Base-by-base conservation (phyloP, 2,113 vertebrate species). In the Narcine bancroftii region DNA sequence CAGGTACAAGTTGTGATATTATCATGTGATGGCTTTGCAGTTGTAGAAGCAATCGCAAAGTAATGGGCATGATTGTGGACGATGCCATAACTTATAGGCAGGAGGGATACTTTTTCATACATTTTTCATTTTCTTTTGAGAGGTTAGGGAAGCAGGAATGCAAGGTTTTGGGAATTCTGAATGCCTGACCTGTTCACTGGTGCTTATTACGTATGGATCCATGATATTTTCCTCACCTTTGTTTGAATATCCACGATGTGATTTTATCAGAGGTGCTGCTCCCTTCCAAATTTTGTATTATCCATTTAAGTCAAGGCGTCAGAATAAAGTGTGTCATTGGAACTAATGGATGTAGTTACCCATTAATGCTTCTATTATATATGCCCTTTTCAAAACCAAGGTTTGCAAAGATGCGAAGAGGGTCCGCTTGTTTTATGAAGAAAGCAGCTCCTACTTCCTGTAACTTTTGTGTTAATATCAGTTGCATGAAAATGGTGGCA, bases 401-500 rank as follows among this genome's bases (percentile, higher is more conserved):
- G 24, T 60, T 17, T 87, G 81, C 53, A 87, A 87, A 60, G 79
- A 83, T 15, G 56, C 33, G 53, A 60, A 87, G 53, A 87, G 53
- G 6, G 2, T 87, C 6, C 50, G 60, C 56, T 81, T 81, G 26
- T 21, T 33, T 50, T 81, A 26, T 53, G 50, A 29, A 53, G 26
- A 83, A 29, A 47, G 3, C 29, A n/a, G 81, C 33, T 87, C 53
- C 81, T 36, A n/a, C 81, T 60, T 36, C 56, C 53, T 56, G 33
- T 87, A 87, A n/a, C 36, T 87, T 63, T 53, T 87, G 56, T 19
- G 36, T 87, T 87, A 87, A 15, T n/a, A 87, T 87, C 56, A 63
- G 17, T 87, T 21, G n/a, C 33, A n/a, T n/a, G n/a, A n/a, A n/a
- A n/a, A n/a, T n/a, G n/a, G n/a, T n/a, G n/a, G n/a, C n/a, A n/a